A percentile compares a stretch with the other conserved stretches of the same genome.
These are phyloP conservation scores for Adelges cooleyi DNA, from an alignment of 1,140 invertebrate genomes.

Conservation along the genomic window DNA sequence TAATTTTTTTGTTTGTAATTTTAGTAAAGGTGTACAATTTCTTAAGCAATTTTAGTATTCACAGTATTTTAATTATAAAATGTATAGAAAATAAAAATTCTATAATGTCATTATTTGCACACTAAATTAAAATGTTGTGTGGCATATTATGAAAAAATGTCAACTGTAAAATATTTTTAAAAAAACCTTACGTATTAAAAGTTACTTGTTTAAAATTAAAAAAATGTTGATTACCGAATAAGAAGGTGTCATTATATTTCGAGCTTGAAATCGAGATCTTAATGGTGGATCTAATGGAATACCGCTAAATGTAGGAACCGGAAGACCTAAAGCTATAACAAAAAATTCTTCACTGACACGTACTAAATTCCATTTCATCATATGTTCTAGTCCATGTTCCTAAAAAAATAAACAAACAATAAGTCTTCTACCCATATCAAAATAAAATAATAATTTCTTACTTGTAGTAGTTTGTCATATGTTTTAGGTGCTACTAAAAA, in stretches of 20 bases:
- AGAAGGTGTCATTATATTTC: slow-evolving; percentile 55
- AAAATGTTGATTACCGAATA: slow-evolving; percentile 44
- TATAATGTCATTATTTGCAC: too few species aligned
- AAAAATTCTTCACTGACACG: slow-evolving; percentile 83
- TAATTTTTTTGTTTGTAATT: too few species aligned
- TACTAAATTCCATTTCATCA: slow-evolving; percentile 77
- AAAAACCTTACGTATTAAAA: too few species aligned
- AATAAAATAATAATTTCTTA: slow-evolving; percentile 38
- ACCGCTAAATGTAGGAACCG: slow-evolving; percentile 67
- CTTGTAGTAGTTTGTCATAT: slow-evolving; percentile 82
- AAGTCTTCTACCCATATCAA: not conserved
- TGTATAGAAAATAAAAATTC: too few species aligned
- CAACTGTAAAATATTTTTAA: too few species aligned
- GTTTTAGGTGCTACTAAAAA: slow-evolving; percentile 76
- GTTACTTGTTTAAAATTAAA: not conserved
- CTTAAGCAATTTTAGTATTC: too few species aligned
- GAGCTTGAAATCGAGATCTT: slow-evolving; percentile 85
- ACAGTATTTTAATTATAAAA: too few species aligned
- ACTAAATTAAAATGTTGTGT: too few species aligned
- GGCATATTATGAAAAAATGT: too few species aligned
- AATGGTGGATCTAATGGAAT: slow-evolving; percentile 92
- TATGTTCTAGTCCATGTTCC: slow-evolving; percentile 62
- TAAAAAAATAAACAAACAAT: slow-evolving; percentile 37
- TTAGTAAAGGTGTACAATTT: too few species aligned
- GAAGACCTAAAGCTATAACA: slow-evolving; percentile 79